Conservation (phyloP, 2,113 vertebrate species). For the Falco punctatus region DNA sequence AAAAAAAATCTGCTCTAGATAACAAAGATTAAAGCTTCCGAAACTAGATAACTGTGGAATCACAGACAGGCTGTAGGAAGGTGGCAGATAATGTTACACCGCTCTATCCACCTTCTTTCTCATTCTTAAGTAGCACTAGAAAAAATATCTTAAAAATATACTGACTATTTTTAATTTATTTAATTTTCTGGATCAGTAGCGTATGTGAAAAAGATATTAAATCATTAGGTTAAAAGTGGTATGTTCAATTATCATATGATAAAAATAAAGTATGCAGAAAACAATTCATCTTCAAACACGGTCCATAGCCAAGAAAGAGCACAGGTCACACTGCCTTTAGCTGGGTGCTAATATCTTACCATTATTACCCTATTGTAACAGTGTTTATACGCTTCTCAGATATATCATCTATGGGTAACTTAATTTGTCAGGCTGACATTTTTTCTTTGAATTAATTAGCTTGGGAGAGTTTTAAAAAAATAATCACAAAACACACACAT, state of each 20-base stretch:
- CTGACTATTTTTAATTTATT: neutral
- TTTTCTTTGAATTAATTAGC: neutral
- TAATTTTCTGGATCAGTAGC: neutral
- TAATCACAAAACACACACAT: neutral
- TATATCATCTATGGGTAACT: neutral
- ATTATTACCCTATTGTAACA: neutral
- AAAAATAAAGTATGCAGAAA: neutral
- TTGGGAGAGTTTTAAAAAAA: neutral
- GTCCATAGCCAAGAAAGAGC: neutral
- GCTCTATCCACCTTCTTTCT: neutral
- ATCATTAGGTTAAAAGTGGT: neutral
- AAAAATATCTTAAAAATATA: neutral
- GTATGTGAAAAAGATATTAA: neutral
- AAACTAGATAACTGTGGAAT: neutral
- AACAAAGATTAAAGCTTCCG: neutral
- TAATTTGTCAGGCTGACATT: neutral
- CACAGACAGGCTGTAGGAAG: neutral
- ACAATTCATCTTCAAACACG: neutral
- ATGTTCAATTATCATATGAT: neutral
- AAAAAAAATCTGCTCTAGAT: neutral
- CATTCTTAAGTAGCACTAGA: neutral
- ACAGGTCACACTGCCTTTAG: neutral
- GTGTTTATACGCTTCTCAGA: neutral
- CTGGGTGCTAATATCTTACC: neutral
- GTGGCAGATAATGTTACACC: neutral